Base-by-base conservation (phyloP, 37 sponge, comb jelly and placozoan genomes). In the Mnemiopsis leidyi region DNA sequence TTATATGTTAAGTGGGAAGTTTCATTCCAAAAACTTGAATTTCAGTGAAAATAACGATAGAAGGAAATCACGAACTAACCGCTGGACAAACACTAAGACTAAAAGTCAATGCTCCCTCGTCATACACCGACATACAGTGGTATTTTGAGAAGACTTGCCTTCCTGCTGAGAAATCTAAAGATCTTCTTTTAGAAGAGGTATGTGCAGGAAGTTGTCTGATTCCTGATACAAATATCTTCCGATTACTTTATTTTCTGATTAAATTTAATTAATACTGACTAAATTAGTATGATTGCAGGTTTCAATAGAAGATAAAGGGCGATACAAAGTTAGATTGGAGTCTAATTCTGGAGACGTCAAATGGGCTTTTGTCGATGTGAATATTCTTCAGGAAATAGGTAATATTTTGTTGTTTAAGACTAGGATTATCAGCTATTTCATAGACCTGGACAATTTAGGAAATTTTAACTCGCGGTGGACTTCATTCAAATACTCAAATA, bases 71-170 rank as follows among this genome's bases (percentile, higher is more conserved):
- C 0, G 90, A 85, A 29, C 61, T 85, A 23, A 28, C n/a, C 13
- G 61, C 21, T 85, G 48, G 90, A 3, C 48, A 85, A 7, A 85
- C 90, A 3, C 61, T 85, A 23, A 18, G 36, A 21, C 24, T 85
- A 0, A 38, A 39, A 39, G 90, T 85, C 2, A 39, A 28, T 85
- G 90, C 90, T n/a, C 90, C 90, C 29, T 29, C 24, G 21, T 85
- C 90, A 13, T 85, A 32, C 48, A 85, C 90, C 24, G 90, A 85
- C 35, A 23, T 85, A 1, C 90, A 85, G 61, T 85, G 90, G 90
- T 85, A 85, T 39, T 40, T 28, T 18, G 90, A 26, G 2, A 33
- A 85, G 25, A 21, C 33, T 3, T 85, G 90, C 23, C 20, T 85
- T 16, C 29, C 35, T n/a, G 90, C 90, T 23, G 90, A 85, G 61